phyloP scores from a whole-genome alignment of 2,797 vertebrate genomes.

The Cirrhinus mrigala region DNA sequence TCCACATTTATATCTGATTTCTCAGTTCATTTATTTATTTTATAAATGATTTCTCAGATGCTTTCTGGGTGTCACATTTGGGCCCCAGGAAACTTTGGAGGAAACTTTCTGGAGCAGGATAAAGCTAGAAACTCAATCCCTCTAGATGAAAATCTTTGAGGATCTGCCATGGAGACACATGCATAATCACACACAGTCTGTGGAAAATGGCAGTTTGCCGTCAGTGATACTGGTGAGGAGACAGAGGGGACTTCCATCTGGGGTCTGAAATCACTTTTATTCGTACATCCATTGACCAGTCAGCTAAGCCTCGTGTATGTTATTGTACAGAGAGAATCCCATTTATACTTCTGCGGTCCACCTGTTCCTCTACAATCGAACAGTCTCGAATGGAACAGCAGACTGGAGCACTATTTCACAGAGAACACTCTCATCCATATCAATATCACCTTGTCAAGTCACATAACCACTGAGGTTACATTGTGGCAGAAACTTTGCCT shows the following conservation, averaged over 20 bases:
- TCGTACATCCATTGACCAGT: slow-evolving; percentile 9
- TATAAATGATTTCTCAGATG: background rate
- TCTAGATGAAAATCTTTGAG: slow-evolving; percentile 61
- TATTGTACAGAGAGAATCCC: slow-evolving; percentile 6
- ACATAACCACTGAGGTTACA: slow-evolving; percentile 3
- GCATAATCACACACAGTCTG: slow-evolving; percentile 51
- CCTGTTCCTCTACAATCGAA: slow-evolving; percentile 5
- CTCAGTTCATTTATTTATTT: background rate
- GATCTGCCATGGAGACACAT: slow-evolving; percentile 24
- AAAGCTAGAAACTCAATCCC: slow-evolving; percentile 66
- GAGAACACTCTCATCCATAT: slow-evolving; percentile 14
- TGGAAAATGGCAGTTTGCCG: slow-evolving; percentile 56
- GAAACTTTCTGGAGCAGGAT: slow-evolving; percentile 65
- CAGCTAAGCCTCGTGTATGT: background rate
- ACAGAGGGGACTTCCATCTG: slow-evolving; percentile 53
- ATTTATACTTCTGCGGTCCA: slow-evolving; percentile 18
- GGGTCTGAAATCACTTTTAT: slow-evolving; percentile 40
- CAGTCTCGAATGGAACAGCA: background rate
- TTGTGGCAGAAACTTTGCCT: background rate
- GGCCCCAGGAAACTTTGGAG: slow-evolving; percentile 13
- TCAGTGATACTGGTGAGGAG: slow-evolving; percentile 40
- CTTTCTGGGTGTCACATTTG: background rate
- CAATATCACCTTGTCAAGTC: slow-evolving; percentile 19
- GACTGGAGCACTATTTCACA: background rate
- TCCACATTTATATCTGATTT: background rate